A percentile compares a stretch with the other conserved stretches of the same genome.
Conservation (phyloP, 2,888 invertebrate species). For the Drosophila picticornis region DNA sequence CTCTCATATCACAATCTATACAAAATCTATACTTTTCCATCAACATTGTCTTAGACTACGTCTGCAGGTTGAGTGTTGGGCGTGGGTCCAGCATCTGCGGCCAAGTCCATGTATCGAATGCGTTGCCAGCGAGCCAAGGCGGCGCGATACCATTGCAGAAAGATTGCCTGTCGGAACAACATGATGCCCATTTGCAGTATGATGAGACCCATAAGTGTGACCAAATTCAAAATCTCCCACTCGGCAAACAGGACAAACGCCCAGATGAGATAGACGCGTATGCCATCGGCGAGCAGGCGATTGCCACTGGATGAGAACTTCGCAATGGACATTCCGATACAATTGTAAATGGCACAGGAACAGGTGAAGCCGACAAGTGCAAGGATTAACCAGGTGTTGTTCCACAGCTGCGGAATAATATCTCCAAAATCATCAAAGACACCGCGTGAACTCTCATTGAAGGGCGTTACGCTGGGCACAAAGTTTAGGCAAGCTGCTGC, state of each 20-base stretch:
- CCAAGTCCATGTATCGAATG: slow-evolving; percentile 74
- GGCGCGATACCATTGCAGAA: slow-evolving; percentile 78
- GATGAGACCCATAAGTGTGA: slow-evolving; percentile 91
- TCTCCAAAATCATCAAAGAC: slow-evolving; percentile 94
- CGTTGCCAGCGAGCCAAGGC: slow-evolving; percentile 70
- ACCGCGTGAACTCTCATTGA: slow-evolving; percentile 90
- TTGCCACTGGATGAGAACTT: slow-evolving; percentile 97
- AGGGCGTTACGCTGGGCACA: slow-evolving; percentile 90
- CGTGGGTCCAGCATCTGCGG: slow-evolving; percentile 49
- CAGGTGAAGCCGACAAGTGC: slow-evolving; percentile 90
- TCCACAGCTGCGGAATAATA: slow-evolving; percentile 92
- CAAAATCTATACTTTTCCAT: slow-evolving; percentile 2
- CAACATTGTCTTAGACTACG: slow-evolving; percentile 58
- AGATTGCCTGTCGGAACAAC: slow-evolving; percentile 90
- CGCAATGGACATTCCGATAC: slow-evolving; percentile 95
- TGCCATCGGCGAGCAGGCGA: slow-evolving; percentile 94
- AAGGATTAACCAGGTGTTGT: slow-evolving; percentile 87
- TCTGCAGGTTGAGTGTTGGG: slow-evolving; percentile 81
- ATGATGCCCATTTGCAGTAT: slow-evolving; percentile 92
- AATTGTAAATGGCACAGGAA: slow-evolving; percentile 97
- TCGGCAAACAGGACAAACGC: slow-evolving; percentile 89
- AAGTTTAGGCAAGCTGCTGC: slow-evolving; percentile 93
- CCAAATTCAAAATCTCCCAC: slow-evolving; percentile 93
- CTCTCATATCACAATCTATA: slow-evolving; percentile 68
- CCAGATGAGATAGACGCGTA: slow-evolving; percentile 97